These are phyloP conservation scores for Scolanthus callimorphus DNA, from an alignment of 92 coral and sea anemone species.

Conservation along the genomic window DNA sequence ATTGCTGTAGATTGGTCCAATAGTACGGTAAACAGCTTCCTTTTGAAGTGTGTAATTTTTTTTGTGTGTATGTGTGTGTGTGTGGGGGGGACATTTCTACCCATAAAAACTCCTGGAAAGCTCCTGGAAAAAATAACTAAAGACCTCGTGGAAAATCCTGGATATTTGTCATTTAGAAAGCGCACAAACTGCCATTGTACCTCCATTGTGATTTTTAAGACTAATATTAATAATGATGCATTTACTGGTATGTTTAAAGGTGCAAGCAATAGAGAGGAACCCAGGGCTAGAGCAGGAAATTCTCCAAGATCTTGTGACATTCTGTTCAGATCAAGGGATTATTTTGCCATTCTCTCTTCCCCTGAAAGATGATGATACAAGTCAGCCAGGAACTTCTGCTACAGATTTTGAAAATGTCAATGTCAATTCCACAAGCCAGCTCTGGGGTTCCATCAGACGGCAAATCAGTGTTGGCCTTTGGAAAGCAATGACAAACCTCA, in stretches of 20 bases:
- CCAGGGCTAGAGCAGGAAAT: slow-evolving; percentile 82
- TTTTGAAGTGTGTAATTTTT: too few species aligned
- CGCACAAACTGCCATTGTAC: too few species aligned
- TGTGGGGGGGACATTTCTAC: too few species aligned
- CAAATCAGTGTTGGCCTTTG: slow-evolving; percentile 57
- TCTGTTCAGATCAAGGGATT: slow-evolving; percentile 80
- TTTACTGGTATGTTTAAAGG: slow-evolving; percentile 21
- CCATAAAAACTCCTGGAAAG: too few species aligned
- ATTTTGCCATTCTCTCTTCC: slow-evolving; percentile 49
- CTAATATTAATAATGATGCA: too few species aligned
- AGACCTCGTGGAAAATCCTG: too few species aligned
- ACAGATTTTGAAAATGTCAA: slow-evolving; percentile 25
- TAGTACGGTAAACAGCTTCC: too few species aligned
- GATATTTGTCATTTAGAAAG: too few species aligned
- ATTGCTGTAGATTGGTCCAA: too few species aligned
- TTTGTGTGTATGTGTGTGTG: too few species aligned
- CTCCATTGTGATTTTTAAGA: too few species aligned
- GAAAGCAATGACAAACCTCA: slow-evolving; percentile 37
- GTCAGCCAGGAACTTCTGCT: slow-evolving; percentile 21
- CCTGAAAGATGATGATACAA: slow-evolving; percentile 3
- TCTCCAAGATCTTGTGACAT: slow-evolving; percentile 72
- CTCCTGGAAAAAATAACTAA: too few species aligned
- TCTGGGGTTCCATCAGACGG: slow-evolving; percentile 65
- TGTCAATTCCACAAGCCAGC: slow-evolving; percentile 41
- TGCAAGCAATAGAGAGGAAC: slow-evolving; percentile 81